Base-by-base conservation (phyloP, 2,888 invertebrate genomes). In the Drosophila kokeensis region DNA sequence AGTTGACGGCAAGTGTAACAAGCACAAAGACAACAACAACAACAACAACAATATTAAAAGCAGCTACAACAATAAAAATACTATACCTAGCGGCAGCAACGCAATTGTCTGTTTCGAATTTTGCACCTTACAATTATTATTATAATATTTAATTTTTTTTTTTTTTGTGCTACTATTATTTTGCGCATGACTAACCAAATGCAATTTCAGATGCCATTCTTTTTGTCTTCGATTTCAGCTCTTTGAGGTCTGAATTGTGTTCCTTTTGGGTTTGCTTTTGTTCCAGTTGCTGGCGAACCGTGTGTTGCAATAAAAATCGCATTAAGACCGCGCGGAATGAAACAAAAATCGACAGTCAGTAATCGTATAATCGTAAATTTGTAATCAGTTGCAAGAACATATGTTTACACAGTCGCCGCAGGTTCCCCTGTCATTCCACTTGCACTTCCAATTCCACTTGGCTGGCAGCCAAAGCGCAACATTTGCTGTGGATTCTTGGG, bases 181-280 rank as follows among this genome's bases (percentile, higher is more conserved):
- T 89, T 71, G 85, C 90, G 87, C 87, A 90, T 87, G 87, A 87
- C 90, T 87, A 89, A 87, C 80, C 90, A 87, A 89, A 84, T 87
- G 87, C 90, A 90, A 89, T 90, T 90, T 76, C 73, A 89, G 87
- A 84, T 87, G 74, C 87, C 88, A 87, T 89, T 89, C 85, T 79
- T 76, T 76, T 72, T 76, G 71, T 69, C 75, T 76, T 77, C 52
- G 58, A 60, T 72, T 71, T 70, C 60, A 58, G 64, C 48, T 60
- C 48, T 65, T 61, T 54, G 50, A 65, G 53, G 59, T 76, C 67
- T 57, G 45, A 30, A 24, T 30, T 57, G 57, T 69, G 65, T 72
- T 82, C 73, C 79, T 75, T 79, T 73, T 79, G 52, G 60, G 49
- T 57, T 53, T 58, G 53, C 69, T 57, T 64, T 74, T 71, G 83